Conservation (phyloP, 2,113 vertebrate genomes). For the Opisthocomus hoazin region DNA sequence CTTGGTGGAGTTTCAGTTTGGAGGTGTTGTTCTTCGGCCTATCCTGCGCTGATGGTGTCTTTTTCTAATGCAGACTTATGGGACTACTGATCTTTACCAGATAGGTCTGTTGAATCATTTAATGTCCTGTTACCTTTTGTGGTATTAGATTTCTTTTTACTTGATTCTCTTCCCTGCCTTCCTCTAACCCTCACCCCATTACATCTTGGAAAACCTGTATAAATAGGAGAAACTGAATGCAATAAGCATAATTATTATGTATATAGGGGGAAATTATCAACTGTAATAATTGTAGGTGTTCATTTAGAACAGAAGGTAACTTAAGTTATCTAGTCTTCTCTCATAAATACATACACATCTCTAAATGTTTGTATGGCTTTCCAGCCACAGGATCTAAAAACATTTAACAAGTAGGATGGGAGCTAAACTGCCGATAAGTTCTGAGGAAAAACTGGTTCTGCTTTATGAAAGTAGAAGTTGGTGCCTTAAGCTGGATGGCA, state of each 20-base stretch:
- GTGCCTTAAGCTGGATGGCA: background rate
- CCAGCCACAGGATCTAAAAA: background rate
- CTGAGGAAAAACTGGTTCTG: background rate
- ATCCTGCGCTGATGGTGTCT: background rate
- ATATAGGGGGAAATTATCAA: background rate
- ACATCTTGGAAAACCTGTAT: background rate
- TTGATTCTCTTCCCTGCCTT: background rate
- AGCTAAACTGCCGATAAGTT: background rate
- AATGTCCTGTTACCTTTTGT: background rate
- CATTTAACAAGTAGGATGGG: background rate
- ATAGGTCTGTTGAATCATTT: background rate
- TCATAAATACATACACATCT: accelerated
- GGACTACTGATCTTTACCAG: background rate
- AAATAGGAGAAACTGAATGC: background rate
- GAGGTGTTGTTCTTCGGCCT: background rate
- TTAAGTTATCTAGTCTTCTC: background rate
- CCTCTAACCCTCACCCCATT: background rate
- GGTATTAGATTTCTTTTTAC: background rate
- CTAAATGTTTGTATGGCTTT: background rate
- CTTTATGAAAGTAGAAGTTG: background rate
- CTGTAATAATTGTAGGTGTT: background rate
- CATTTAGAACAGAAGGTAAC: background rate
- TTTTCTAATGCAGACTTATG: background rate
- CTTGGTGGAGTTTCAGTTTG: background rate
- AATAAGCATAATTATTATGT: background rate